Percentiles rank a stretch among this genome's conserved stretches.
These are phyloP conservation scores for Osmerus mordax DNA, from an alignment of 2,113 vertebrate genomes.

Conservation along the genomic window DNA sequence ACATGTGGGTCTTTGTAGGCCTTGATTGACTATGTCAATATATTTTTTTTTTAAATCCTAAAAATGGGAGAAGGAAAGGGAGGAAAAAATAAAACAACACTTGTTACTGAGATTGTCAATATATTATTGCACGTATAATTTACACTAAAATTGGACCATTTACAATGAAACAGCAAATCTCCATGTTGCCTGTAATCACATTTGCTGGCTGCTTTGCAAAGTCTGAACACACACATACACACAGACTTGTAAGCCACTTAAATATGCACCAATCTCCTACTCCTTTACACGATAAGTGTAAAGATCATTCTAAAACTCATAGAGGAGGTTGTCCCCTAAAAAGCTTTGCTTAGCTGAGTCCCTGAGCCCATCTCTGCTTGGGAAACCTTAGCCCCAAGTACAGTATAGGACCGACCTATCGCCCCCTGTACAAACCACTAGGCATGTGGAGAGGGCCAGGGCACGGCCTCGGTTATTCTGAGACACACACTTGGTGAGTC, in stretches of 20 bases:
- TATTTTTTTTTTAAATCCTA: no score
- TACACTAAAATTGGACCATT: background rate
- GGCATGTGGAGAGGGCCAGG: slow-evolving; percentile 26
- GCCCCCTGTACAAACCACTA: background rate
- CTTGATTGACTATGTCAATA: no score
- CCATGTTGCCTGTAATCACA: slow-evolving; percentile 53
- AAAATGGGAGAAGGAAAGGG: slow-evolving; percentile 10
- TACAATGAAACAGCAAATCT: slow-evolving; percentile 51
- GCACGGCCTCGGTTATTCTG: slow-evolving; percentile 24
- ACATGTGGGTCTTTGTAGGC: no score
- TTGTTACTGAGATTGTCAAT: background rate
- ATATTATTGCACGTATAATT: background rate
- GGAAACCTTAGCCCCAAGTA: slow-evolving; percentile 44
- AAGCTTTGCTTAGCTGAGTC: slow-evolving; percentile 32
- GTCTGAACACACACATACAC: slow-evolving; percentile 48
- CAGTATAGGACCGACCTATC: slow-evolving; percentile 21
- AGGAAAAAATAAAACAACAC: background rate
- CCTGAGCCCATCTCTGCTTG: slow-evolving; percentile 44
- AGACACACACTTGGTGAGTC: slow-evolving; percentile 37
- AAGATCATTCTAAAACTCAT: slow-evolving; percentile 39
- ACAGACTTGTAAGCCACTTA: slow-evolving; percentile 29
- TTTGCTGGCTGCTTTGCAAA: slow-evolving; percentile 56
- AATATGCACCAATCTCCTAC: slow-evolving; percentile 28
- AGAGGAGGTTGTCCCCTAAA: slow-evolving; percentile 63
- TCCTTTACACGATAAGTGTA: slow-evolving; percentile 60